A percentile compares a stretch with the other conserved stretches of the same genome.
phyloP scores from a whole-genome alignment of 92 coral and sea anemone genomes.

The Zoanthus gigantus region DNA sequence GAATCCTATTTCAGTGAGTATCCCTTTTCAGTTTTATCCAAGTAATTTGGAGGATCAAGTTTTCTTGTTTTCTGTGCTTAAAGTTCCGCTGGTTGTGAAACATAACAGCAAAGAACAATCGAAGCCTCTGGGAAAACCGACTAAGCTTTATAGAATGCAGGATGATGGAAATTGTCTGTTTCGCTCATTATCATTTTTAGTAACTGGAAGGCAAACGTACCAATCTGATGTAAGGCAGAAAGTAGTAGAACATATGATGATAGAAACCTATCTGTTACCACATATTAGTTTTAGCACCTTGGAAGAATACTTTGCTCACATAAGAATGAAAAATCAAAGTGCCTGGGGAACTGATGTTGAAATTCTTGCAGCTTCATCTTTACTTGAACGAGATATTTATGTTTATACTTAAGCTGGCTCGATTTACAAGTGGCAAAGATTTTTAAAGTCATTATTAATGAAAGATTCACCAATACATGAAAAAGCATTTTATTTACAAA shows the following conservation, averaged over 20 bases:
- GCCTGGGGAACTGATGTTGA: constrained; percentile 83
- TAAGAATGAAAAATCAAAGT: constrained; percentile 60
- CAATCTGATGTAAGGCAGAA: not conserved
- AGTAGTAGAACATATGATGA: not conserved
- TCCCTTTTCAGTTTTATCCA: not conserved
- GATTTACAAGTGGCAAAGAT: not conserved
- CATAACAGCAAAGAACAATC: not conserved
- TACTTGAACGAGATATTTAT: constrained; percentile 59
- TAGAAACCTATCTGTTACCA: not conserved
- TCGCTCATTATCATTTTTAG: constrained; percentile 9
- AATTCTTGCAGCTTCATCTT: constrained; percentile 64
- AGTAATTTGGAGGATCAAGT: constrained; percentile 2
- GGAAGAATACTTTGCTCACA: not conserved
- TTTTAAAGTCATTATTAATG: constrained; percentile 26
- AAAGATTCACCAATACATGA: not conserved
- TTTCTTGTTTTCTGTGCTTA: constrained; percentile 42
- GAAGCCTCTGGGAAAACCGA: constrained; percentile 36
- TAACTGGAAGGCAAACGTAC: not conserved
- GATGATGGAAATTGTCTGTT: constrained; percentile 67
- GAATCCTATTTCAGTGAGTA: too few species aligned
- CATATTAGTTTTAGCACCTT: not conserved
- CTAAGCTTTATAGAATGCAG: constrained; percentile 13
- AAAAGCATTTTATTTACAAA: not conserved
- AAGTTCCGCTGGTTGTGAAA: constrained; percentile 36
- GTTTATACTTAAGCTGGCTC: constrained; percentile 43